Percentiles rank a stretch among this genome's conserved stretches.
Evolutionary conservation across 1,140 invertebrate genomes (phyloP).

Genomic region (Scaptodrosophila lebanonensis): DNA sequence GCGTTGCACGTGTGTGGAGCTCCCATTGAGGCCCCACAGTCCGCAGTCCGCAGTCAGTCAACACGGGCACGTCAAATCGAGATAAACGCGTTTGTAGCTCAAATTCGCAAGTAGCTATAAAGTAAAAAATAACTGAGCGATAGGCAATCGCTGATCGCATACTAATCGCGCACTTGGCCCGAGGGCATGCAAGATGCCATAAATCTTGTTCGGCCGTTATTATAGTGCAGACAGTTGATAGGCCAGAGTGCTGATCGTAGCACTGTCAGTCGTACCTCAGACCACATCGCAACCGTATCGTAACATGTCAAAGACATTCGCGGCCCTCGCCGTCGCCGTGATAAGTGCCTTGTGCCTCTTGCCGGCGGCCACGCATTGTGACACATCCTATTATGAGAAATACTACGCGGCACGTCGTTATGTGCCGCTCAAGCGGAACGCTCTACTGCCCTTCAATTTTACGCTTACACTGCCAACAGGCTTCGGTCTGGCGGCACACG

Average conservation of each 20-base stretch:
- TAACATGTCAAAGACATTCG: constrained; percentile 29
- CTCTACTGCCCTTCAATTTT: constrained; percentile 56
- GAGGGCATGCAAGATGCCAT: constrained; percentile 1
- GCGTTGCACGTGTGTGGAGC: neutral
- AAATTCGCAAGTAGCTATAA: no score
- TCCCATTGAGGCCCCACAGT: constrained; percentile 36
- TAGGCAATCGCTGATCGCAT: no score
- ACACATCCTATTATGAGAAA: constrained; percentile 73
- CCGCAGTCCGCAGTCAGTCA: constrained; percentile 15
- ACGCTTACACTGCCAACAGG: constrained; percentile 27
- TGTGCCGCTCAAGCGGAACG: constrained; percentile 58
- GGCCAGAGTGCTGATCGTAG: no score
- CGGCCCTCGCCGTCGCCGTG: constrained; percentile 35
- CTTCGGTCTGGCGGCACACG: constrained; percentile 27
- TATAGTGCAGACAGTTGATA: neutral
- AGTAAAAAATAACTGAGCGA: no score
- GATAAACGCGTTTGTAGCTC: neutral
- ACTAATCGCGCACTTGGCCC: no score
- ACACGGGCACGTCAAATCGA: constrained; percentile 12
- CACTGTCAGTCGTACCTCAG: constrained; percentile 16
- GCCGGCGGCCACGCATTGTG: constrained; percentile 58
- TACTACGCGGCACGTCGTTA: constrained; percentile 66
- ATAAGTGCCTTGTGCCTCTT: constrained; percentile 52
- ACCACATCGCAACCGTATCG: constrained; percentile 18
- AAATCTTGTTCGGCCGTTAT: neutral